These are phyloP conservation scores for Ctenoplectra terminalis DNA, from an alignment of 1,140 invertebrate species.

Conservation along the genomic window DNA sequence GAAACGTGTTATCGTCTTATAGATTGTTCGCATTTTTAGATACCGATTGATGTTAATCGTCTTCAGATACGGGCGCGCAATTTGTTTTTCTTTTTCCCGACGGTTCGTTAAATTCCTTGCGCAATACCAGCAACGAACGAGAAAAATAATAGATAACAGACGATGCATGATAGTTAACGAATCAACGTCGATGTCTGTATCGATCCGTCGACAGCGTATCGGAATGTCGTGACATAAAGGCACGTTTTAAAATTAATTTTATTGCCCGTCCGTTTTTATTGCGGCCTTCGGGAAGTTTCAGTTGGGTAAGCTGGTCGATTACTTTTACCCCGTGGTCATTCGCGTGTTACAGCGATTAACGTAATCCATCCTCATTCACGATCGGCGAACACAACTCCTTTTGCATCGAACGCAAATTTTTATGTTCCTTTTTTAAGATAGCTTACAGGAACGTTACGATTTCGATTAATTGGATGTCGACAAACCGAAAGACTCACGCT, in stretches of 20 bases:
- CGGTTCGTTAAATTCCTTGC: not conserved
- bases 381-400: not conserved
- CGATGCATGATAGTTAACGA: not conserved
- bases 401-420: not conserved
- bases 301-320: slow-evolving; percentile 6
- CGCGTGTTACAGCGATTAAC: slow-evolving; percentile 3
- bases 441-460: not conserved
- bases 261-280: not conserved
- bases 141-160: not conserved
- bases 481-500: not conserved
- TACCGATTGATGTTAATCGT: not conserved
- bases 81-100: not conserved
- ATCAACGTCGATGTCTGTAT: not conserved
- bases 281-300: not conserved
- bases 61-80: not conserved
- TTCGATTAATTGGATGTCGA: not conserved
- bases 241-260: slow-evolving; percentile 4
- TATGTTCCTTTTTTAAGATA: too few species aligned
- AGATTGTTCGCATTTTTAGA: not conserved
- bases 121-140: not conserved
- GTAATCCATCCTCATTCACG: slow-evolving; percentile 13
- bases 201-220: not conserved
- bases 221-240: not conserved
- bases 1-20: not conserved
- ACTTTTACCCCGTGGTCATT: slow-evolving; percentile 8